Base-by-base conservation (phyloP, 1,140 invertebrate genomes). In the Temnothorax curvispinosus region DNA sequence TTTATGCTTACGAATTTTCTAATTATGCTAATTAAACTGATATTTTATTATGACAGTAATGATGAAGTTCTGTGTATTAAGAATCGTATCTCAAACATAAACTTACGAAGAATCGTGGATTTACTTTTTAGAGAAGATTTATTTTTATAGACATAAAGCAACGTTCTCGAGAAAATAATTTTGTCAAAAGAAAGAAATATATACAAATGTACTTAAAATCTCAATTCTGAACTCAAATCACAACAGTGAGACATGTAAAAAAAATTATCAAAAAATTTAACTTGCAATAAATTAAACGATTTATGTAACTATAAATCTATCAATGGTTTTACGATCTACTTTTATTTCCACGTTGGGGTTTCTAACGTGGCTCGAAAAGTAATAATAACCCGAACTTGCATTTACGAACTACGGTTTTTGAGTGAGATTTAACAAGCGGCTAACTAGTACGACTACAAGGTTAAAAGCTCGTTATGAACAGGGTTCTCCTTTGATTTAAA, bases 351-450 rank as follows among this genome's bases (percentile, higher is more conserved):
- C 44, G 1, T 18, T 32, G 44, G 13, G 13, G n/a, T n/a, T n/a
- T 74, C 35, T 56, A 38, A 41, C 6, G 35, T 56, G 2, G 18
- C 3, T 44, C 0, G n/a, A 65, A 27, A 32, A 78, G 27, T 27
- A 47, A 78, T 47, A 47, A 38, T 3, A 52, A 3, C 3, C 1
- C 8, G 13, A 54, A 69, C 13, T 81, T 67, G 32, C 9, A 27
- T 50, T 50, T 54, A 11, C 64, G 15, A 52, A 54, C 44, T 41
- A 27, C 18, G 18, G 4, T 50, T 56, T 77, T 71, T 41, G 15
- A 81, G 52, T 50, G 18, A 78, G 18, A 78, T 27, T 81, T 54
- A 81, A 69, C 64, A 56, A 81, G 15, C 21, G 4, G 9, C 15
- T 56, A 56, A 18, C 35, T 38, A 77, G 18, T 52, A 69, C 18